Evolutionary conservation across 2,888 invertebrate genomes (phyloP).

Genomic region (Diplolepis rosae): DNA sequence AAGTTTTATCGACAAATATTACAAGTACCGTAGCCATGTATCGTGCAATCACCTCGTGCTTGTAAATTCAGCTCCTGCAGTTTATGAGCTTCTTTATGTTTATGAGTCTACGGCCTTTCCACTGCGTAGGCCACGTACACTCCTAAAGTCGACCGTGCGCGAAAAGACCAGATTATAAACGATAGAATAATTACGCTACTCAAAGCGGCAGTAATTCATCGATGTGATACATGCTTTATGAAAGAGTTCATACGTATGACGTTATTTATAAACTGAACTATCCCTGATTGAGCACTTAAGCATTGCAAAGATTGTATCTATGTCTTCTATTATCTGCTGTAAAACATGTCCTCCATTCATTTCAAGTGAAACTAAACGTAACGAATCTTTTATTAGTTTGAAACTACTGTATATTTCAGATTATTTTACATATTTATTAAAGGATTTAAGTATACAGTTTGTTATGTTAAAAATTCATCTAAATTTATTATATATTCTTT

Average conservation of each 20-base stretch:
- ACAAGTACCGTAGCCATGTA: slow-evolving; percentile 5
- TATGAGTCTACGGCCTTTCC: slow-evolving; percentile 21
- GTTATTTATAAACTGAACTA: slow-evolving; percentile 24
- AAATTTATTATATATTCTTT: no score
- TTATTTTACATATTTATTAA: no score
- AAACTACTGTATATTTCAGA: no score
- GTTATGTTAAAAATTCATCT: no score
- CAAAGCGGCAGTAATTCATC: slow-evolving; percentile 30
- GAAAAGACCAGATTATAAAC: slow-evolving; percentile 29
- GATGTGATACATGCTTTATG: slow-evolving; percentile 24
- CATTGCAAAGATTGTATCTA: background rate
- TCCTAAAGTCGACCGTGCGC: slow-evolving; percentile 23
- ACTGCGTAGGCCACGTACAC: slow-evolving; percentile 25
- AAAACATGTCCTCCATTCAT: no score
- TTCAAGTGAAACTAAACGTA: no score
- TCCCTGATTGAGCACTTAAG: slow-evolving; percentile 28
- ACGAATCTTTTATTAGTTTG: no score
- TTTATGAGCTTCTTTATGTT: slow-evolving; percentile 31
- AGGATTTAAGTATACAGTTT: no score
- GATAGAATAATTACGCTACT: slow-evolving; percentile 29
- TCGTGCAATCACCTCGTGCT: slow-evolving; percentile 15
- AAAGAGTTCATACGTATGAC: slow-evolving; percentile 13
- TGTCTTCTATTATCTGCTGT: no score
- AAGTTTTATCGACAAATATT: slow-evolving; percentile 21
- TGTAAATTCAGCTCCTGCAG: slow-evolving; percentile 17